phyloP scores from a whole-genome alignment of 2,888 invertebrate species.

The Latrodectus elegans region DNA sequence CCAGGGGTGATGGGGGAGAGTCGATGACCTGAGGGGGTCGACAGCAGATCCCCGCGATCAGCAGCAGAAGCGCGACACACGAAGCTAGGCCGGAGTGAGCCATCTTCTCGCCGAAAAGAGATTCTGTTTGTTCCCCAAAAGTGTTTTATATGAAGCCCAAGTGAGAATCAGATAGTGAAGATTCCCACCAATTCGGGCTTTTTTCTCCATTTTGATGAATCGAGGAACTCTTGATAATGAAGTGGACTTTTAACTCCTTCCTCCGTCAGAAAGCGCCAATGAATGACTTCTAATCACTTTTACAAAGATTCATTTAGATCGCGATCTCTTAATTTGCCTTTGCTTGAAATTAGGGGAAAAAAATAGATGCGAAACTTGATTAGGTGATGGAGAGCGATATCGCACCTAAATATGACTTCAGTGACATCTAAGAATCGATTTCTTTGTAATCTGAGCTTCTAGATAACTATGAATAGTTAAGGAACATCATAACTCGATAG shows the following conservation, averaged over 20 bases:
- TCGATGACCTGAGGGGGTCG: constrained; percentile 2
- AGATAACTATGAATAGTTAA: neutral
- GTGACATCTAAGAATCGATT: neutral
- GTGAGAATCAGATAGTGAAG: constrained; percentile 27
- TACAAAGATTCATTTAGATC: neutral
- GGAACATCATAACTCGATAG: too few species aligned
- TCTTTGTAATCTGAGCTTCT: neutral
- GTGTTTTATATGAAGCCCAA: constrained; percentile 21
- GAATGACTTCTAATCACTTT: neutral
- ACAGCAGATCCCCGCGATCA: constrained; percentile 3
- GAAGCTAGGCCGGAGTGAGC: neutral
- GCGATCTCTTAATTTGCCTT: neutral
- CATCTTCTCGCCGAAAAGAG: constrained; percentile 16
- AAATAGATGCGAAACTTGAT: neutral
- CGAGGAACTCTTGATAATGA: neutral
- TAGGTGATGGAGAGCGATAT: neutral
- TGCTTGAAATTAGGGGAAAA: neutral
- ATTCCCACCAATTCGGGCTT: constrained; percentile 30
- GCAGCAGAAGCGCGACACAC: neutral
- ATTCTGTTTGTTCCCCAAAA: neutral
- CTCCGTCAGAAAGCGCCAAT: neutral
- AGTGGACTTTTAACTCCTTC: neutral
- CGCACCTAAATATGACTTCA: neutral
- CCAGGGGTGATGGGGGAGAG: neutral
- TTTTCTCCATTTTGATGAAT: constrained; percentile 44